Evolutionary conservation across 2,888 invertebrate genomes (phyloP), one percentile per base, ranked within the genome.

Genomic region (Drosophila maculinotata): DNA sequence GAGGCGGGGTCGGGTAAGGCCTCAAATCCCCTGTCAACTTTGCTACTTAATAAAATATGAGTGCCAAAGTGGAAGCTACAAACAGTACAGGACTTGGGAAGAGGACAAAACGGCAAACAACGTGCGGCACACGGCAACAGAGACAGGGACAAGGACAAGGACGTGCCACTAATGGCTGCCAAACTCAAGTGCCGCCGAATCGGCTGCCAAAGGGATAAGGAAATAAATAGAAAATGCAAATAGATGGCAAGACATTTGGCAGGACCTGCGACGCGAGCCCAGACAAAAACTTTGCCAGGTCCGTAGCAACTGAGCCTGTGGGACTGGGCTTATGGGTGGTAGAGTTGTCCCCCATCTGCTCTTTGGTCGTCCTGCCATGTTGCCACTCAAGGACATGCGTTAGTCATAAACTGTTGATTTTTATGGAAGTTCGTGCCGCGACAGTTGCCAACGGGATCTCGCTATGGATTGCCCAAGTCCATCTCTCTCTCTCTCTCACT

Each of bases 141-240:
- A 6, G 9, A 26, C 31, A 38, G 49, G 26, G 23, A 58, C 51
- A 58, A 31, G 58, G 42, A 67, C 78, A 73, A 74, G 75, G 72
- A 80, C 78, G 68, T 84, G 79, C 78, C 82, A 78, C 82, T 79
- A 84, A 81, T 81, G 81, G 84, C 70, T 76, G 69, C 67, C 74
- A 73, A 69, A 69, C 84, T 79, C 77, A 82, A 82, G 81, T 81
- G 81, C 79, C 63, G 63, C 64, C 64, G 49, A 66, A 60, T 63
- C 63, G 59, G 36, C 44, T 58, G 59, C 64, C 63, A 71, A 81
- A 84, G 71, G 83, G 85, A 82, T 82, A 82, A 77, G 85, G 80
- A 83, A 85, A 83, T 84, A 84, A 84, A 84, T 84, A 84, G 80
- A 85, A 84, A 85, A 84, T 85, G 82, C 83, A 85, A 84, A 84